A percentile compares a stretch with the other conserved stretches of the same genome.
Conservation (phyloP, 2,888 invertebrate genomes). For the Fissipunctia ypsillon region DNA sequence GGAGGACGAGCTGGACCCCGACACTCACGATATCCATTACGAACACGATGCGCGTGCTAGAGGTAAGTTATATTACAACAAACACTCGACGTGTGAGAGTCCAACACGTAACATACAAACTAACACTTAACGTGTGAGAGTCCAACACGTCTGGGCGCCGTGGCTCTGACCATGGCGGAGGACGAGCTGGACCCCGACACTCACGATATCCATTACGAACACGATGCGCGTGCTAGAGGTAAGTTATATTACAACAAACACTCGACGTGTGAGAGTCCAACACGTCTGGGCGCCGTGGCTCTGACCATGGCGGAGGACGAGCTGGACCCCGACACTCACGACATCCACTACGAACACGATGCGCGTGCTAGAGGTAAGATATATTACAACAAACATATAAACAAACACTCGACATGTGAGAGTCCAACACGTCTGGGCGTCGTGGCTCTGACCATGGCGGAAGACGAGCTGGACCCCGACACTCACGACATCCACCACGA, state of each 20-base stretch:
- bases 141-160: slow-evolving; percentile 76
- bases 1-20: slow-evolving; percentile 84
- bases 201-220: slow-evolving; percentile 82
- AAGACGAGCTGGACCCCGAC: slow-evolving; percentile 83
- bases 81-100: no score
- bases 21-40: slow-evolving; percentile 79
- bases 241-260: no score
- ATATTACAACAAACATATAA: no score
- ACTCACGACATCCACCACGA: slow-evolving; percentile 81
- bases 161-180: slow-evolving; percentile 77
- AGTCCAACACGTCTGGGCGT: slow-evolving; percentile 78
- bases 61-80: no score
- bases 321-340: no score
- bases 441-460: slow-evolving; percentile 75
- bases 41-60: slow-evolving; percentile 81
- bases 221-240: slow-evolving; percentile 78
- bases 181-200: slow-evolving; percentile 81
- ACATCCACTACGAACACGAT: no score
- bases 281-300: no score
- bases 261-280: no score
- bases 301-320: no score
- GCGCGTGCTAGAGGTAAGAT: no score
- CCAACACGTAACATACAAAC: no score
- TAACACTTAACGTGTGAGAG: slow-evolving; percentile 80
- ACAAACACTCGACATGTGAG: no score